A percentile compares a stretch with the other conserved stretches of the same genome.
phyloP scores from a whole-genome alignment of 2,797 vertebrate genomes.

The Diplodus puntazzo region DNA sequence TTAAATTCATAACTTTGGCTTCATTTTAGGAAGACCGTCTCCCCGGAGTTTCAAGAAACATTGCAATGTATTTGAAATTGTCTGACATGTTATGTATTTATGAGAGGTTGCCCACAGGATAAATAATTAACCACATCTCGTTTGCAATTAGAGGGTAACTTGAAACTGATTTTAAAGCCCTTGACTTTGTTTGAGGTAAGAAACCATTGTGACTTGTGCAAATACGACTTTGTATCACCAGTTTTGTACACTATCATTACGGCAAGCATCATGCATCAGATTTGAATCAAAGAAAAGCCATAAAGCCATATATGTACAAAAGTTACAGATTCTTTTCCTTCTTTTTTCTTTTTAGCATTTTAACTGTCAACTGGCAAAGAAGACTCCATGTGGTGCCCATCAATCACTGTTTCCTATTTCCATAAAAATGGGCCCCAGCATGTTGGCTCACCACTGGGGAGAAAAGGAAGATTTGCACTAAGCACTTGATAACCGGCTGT shows the following conservation, averaged over 20 bases:
- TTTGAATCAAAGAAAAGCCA: constrained; percentile 33
- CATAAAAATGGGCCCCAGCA: constrained; percentile 19
- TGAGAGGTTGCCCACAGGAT: constrained; percentile 40
- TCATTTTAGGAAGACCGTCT: neutral
- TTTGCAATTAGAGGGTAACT: constrained; percentile 47
- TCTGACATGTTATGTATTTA: constrained; percentile 24
- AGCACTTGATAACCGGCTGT: constrained; percentile 24
- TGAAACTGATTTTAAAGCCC: constrained; percentile 42
- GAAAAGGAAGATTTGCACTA: constrained; percentile 12
- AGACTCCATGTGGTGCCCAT: neutral
- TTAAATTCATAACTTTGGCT: constrained; percentile 22
- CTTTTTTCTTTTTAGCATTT: constrained; percentile 1
- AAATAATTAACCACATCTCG: constrained; percentile 55
- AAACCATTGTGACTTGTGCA: constrained; percentile 46
- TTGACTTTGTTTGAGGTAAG: constrained; percentile 50
- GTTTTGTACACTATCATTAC: constrained; percentile 49
- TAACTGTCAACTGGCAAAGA: constrained; percentile 22
- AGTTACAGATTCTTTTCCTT: neutral
- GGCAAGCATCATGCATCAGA: constrained; percentile 27
- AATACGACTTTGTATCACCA: constrained; percentile 41
- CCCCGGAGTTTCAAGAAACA: constrained; percentile 16
- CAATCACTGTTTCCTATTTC: constrained; percentile 9
- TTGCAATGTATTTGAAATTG: constrained; percentile 10
- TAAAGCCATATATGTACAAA: neutral
- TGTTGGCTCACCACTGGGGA: constrained; percentile 10